A percentile compares a stretch with the other conserved stretches of the same genome.
These are phyloP conservation scores for Halisarca cf. caerulea DNA, from an alignment of 37 sponge, comb jelly and placozoan species.

Conservation along the genomic window DNA sequence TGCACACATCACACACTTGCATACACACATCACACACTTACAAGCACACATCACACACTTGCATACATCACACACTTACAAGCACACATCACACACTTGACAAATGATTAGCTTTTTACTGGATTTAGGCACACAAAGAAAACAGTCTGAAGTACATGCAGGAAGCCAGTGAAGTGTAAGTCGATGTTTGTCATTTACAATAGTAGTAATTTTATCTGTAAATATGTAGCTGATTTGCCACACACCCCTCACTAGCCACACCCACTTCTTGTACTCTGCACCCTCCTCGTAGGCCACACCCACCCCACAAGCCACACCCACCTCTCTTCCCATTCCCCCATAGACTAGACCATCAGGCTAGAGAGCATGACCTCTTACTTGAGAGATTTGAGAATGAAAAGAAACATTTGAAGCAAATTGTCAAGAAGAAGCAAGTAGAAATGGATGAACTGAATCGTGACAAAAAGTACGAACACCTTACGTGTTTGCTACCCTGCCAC, in stretches of 20 bases:
- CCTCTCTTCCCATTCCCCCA: not conserved
- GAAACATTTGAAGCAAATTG: not conserved
- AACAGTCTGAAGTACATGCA: constrained; percentile 12
- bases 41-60: too few species aligned
- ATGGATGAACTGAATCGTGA: not conserved
- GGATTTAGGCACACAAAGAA: not conserved
- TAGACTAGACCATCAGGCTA: constrained; percentile 14
- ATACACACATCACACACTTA: too few species aligned
- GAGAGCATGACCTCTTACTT: not conserved
- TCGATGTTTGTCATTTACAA: not conserved
- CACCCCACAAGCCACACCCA: too few species aligned
- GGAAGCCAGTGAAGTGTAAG: constrained; percentile 23
- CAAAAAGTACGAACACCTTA: not conserved
- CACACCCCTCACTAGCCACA: too few species aligned
- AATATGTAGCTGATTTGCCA: not conserved
- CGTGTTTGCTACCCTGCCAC: too few species aligned
- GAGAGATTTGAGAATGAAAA: not conserved
- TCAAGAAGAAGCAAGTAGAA: not conserved
- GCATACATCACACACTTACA: too few species aligned
- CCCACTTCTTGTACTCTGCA: too few species aligned
- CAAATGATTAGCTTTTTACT: not conserved
- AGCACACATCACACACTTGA: too few species aligned
- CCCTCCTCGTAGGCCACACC: too few species aligned
- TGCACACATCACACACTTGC: too few species aligned
- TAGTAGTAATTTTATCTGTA: too few species aligned